Percentiles rank a stretch among this genome's conserved stretches.
phyloP scores from a whole-genome alignment of 2,797 vertebrate genomes.

The Pachyuromys duprasi region DNA sequence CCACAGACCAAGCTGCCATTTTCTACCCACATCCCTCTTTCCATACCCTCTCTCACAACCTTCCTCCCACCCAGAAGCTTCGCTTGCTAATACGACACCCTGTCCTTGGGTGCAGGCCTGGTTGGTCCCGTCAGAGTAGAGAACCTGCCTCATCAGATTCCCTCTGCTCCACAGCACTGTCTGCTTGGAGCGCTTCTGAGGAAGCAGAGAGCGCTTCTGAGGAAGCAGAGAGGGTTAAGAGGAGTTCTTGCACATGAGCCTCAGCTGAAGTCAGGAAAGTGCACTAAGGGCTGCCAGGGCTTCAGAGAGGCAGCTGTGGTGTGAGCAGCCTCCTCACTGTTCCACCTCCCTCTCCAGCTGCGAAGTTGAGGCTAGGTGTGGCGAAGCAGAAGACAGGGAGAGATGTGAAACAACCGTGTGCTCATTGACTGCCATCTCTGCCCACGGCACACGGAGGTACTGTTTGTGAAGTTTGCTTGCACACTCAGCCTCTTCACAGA shows the following conservation, averaged over 20 bases:
- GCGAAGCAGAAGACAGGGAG: constrained; percentile 73
- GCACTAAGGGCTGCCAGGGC: not conserved
- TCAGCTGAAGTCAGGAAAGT: constrained; percentile 50
- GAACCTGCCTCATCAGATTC: not conserved
- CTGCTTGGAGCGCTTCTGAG: not conserved
- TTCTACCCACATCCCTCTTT: not conserved
- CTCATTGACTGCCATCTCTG: not conserved
- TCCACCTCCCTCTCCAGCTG: not conserved
- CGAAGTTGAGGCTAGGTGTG: constrained; percentile 76
- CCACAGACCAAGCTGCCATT: not conserved
- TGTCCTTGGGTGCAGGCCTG: not conserved
- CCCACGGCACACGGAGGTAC: accelerated
- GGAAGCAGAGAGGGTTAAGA: not conserved
- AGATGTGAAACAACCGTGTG: not conserved
- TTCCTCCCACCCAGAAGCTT: not conserved
- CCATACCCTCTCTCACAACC: not conserved
- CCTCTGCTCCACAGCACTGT: not conserved
- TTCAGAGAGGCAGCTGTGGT: constrained; percentile 39
- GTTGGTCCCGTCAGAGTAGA: not conserved
- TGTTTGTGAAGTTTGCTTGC: not conserved
- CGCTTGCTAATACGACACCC: accelerated
- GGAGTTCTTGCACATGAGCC: not conserved
- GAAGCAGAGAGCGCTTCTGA: not conserved
- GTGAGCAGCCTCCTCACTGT: not conserved
- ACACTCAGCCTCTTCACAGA: not conserved